Evolutionary conservation across 2,888 invertebrate species (phyloP).

Genomic region (Selenia dentaria): DNA sequence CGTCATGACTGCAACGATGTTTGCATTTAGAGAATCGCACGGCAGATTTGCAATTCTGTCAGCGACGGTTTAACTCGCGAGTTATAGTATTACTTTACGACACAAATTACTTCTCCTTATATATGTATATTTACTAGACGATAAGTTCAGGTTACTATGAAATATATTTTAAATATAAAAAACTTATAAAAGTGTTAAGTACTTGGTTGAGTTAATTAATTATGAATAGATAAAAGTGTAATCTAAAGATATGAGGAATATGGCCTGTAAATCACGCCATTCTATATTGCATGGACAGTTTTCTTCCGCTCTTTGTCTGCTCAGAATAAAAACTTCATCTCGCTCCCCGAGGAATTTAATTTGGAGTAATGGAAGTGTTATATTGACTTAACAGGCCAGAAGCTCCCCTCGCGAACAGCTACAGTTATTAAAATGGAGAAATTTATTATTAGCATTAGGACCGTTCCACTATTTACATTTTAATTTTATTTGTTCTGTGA

Average conservation of each 20-base stretch:
- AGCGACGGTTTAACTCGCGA: no score
- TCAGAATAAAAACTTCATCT: slow-evolving; percentile 81
- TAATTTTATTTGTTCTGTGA: slow-evolving; percentile 84
- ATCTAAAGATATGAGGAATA: slow-evolving; percentile 38
- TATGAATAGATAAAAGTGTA: no score
- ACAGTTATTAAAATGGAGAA: slow-evolving; percentile 85
- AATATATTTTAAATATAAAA: no score
- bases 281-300: slow-evolving; percentile 56
- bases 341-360: slow-evolving; percentile 83
- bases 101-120: no score
- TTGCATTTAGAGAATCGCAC: no score
- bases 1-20: no score
- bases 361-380: slow-evolving; percentile 85
- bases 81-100: no score
- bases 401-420: slow-evolving; percentile 75
- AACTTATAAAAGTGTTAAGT: no score
- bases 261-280: slow-evolving; percentile 36
- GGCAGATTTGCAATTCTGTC: no score
- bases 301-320: slow-evolving; percentile 70
- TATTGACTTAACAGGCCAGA: slow-evolving; percentile 85
- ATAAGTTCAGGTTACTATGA: no score
- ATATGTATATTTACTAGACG: no score
- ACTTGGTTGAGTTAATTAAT: no score
- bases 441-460: slow-evolving; percentile 83
- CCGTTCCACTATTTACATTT: slow-evolving; percentile 82